Base-by-base conservation (phyloP, 2,113 vertebrate species). In the Chaetorhynchus papuensis region DNA sequence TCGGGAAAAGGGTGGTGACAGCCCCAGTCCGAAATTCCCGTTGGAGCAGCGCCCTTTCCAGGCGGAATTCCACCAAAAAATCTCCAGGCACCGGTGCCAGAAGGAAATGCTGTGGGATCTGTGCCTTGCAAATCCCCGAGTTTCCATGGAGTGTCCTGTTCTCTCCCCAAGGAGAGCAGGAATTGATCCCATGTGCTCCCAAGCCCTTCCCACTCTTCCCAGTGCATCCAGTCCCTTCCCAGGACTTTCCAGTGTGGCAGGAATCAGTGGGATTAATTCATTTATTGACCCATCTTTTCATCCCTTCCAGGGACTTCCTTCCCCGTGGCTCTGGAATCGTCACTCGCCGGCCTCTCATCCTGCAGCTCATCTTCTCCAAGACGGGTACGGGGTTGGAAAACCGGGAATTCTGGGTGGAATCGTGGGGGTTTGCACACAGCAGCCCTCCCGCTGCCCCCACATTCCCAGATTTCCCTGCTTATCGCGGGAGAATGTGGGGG, bases 301-400 rank as follows among this genome's bases (percentile, higher is more conserved):
- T 76, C 78, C 86, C 53, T 60, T 61, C 8, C 98, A 99, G 99
- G 97, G 99, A 99, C 96, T 99, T 99, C 97, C 98, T 99, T 80
- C 99, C 99, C 31, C 98, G 99, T 17, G 99, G 99, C 56, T 99
- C 99, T 27, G 99, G 99, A 56, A 99, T 99, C 9, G 99, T 99
- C 90, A 99, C 99, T 20, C 98, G 99, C 13, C 97, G 99, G 37
- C 99, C 99, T 44, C 99, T 99, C 72, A 99, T 99, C 96, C 98
- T 99, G 96, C 99, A 99, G 98, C 98, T 99, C 96, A 99, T 99
- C 96, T 99, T 99, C 98, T 99, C 98, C 95, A 99, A 98, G 98
- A 99, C 99, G 97, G 99, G 99, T 99, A 98, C 35, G 93, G 65
- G 49, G 18, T 1, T 11, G 83, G 60, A 1, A 7, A 18, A 0